A percentile compares a stretch with the other conserved stretches of the same genome.
Conservation (phyloP, 2,888 invertebrate genomes). For the Callimorpha dominula region DNA sequence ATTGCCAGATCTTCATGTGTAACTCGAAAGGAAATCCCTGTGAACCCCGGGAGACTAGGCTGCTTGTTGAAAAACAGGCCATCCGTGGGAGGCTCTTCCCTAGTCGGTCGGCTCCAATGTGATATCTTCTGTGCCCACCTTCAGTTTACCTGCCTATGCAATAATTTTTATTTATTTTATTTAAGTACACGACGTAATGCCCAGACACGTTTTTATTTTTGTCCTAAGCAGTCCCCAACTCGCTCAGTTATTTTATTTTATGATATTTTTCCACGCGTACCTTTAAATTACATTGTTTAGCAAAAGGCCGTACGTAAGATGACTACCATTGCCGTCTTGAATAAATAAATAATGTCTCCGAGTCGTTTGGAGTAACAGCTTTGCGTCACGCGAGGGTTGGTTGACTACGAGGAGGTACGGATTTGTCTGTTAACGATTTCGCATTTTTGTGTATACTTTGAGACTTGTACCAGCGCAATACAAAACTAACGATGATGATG, state of each 20-base stretch:
- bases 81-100: no score
- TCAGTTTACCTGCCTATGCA: neutral
- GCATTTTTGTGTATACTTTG: neutral
- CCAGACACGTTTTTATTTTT: neutral
- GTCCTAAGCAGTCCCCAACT: neutral
- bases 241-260: slow-evolving; percentile 13
- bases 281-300: slow-evolving; percentile 40
- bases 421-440: neutral
- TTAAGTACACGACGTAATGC: neutral
- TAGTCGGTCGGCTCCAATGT: no score
- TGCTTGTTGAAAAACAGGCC: no score
- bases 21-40: no score
- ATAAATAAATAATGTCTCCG: slow-evolving; percentile 56
- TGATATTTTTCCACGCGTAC: slow-evolving; percentile 22
- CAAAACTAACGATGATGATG: no score
- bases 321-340: slow-evolving; percentile 37
- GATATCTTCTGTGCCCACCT: neutral
- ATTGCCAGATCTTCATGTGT: no score
- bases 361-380: slow-evolving; percentile 45
- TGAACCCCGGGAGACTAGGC: no score
- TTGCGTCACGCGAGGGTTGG: slow-evolving; percentile 49
- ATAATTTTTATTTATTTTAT: neutral
- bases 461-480: neutral
- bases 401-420: slow-evolving; percentile 7
- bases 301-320: slow-evolving; percentile 17